phyloP scores from a whole-genome alignment of 2,797 vertebrate species.

The Ctenosaura bakeri region DNA sequence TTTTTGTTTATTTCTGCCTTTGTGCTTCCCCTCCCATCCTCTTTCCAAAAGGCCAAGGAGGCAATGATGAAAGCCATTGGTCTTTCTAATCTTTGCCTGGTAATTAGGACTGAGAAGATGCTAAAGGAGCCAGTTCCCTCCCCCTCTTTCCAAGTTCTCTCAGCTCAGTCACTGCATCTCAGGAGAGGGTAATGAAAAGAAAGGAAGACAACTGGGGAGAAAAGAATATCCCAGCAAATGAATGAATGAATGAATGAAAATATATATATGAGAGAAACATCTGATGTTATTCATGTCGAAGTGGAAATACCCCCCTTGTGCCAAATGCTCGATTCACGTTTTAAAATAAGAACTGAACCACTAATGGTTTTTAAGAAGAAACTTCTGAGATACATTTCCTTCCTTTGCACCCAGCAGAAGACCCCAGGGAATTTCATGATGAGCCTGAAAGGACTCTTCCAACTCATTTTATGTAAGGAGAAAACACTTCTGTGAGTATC shows the following conservation, averaged over 20 bases:
- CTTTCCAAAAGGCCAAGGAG: slow-evolving; percentile 41
- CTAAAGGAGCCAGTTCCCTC: slow-evolving; percentile 56
- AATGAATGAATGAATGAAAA: slow-evolving; percentile 13
- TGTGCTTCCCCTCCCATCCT: not conserved
- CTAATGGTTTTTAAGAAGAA: slow-evolving; percentile 49
- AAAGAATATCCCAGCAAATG: slow-evolving; percentile 64
- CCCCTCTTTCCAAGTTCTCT: slow-evolving; percentile 60
- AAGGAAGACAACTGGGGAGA: slow-evolving; percentile 51
- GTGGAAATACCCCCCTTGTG: slow-evolving; percentile 26
- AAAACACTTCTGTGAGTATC: not conserved
- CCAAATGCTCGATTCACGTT: slow-evolving; percentile 37
- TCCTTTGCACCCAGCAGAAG: not conserved
- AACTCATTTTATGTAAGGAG: not conserved
- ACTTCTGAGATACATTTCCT: not conserved
- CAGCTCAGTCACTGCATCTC: slow-evolving; percentile 38
- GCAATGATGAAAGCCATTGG: slow-evolving; percentile 64
- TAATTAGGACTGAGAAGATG: slow-evolving; percentile 68
- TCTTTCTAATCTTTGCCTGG: slow-evolving; percentile 63
- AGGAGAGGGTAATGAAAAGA: slow-evolving; percentile 61
- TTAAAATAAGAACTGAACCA: slow-evolving; percentile 40
- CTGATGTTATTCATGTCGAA: slow-evolving; percentile 57
- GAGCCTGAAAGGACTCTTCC: slow-evolving; percentile 1
- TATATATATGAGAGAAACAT: not conserved
- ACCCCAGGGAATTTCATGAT: slow-evolving; percentile 5
- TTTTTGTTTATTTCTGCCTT: not conserved